These are phyloP conservation scores for Halictus rubicundus DNA, from an alignment of 1,140 invertebrate genomes.

Conservation along the genomic window DNA sequence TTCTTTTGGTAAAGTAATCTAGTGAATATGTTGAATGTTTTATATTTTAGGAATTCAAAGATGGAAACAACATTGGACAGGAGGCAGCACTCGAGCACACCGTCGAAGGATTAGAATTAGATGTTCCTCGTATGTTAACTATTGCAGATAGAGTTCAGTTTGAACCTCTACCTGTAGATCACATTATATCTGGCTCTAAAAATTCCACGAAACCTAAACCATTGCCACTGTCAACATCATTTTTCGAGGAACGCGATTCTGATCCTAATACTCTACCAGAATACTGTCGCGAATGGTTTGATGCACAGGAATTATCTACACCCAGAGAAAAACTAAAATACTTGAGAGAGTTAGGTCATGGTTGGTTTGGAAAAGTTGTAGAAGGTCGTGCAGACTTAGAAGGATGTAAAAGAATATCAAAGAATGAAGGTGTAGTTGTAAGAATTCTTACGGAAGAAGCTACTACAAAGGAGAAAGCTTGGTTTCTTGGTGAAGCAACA, in stretches of 20 bases:
- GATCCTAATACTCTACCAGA: slow-evolving; percentile 58
- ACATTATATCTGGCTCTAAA: slow-evolving; percentile 67
- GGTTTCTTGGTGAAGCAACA: slow-evolving; percentile 87
- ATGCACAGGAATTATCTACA: slow-evolving; percentile 84
- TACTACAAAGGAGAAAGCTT: slow-evolving; percentile 84
- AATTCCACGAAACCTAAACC: slow-evolving; percentile 68
- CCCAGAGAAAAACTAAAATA: slow-evolving; percentile 88
- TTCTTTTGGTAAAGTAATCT: not conserved
- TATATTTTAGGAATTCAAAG: slow-evolving; percentile 76
- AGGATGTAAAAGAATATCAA: slow-evolving; percentile 67
- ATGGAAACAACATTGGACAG: slow-evolving; percentile 68
- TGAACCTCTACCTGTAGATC: slow-evolving; percentile 74
- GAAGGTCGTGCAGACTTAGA: slow-evolving; percentile 86
- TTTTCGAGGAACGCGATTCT: slow-evolving; percentile 66
- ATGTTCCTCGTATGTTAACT: slow-evolving; percentile 68
- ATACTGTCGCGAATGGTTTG: slow-evolving; percentile 76
- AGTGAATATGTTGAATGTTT: slow-evolving; percentile 14
- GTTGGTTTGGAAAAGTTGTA: slow-evolving; percentile 92
- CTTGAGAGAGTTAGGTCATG: slow-evolving; percentile 89
- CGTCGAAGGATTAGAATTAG: slow-evolving; percentile 72
- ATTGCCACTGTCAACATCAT: slow-evolving; percentile 66
- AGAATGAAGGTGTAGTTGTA: slow-evolving; percentile 82
- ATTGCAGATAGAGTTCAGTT: slow-evolving; percentile 71
- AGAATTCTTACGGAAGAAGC: slow-evolving; percentile 88
- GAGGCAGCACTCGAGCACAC: slow-evolving; percentile 67